Percentiles rank a stretch among this genome's conserved stretches.
phyloP scores from a whole-genome alignment of 2,888 invertebrate genomes.

The Papilio elwesi region DNA sequence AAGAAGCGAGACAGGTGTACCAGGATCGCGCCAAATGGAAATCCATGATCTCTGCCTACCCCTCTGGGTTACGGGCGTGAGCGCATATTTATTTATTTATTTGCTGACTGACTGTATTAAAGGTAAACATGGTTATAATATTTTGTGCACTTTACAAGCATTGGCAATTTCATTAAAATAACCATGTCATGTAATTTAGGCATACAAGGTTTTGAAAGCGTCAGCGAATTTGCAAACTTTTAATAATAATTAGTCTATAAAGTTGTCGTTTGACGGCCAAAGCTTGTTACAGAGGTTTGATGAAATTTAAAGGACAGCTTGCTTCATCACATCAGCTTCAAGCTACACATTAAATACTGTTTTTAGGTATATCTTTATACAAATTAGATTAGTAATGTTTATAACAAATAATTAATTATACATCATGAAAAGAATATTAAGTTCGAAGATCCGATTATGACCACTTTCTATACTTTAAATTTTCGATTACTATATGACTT shows the following conservation, averaged over 20 bases:
- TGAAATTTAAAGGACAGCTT: conserved; percentile 31
- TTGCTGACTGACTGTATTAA: not conserved
- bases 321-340: conserved; percentile 15
- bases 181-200: conserved; percentile 23
- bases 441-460: too few species aligned
- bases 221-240: conserved; percentile 31
- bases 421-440: too few species aligned
- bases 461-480: too few species aligned
- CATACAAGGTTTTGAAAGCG: conserved; percentile 31
- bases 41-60: too few species aligned
- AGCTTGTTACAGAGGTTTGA: conserved; percentile 29
- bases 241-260: conserved; percentile 39
- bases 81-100: too few species aligned
- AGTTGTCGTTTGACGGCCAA: conserved; percentile 28
- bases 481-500: too few species aligned
- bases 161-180: conserved; percentile 20
- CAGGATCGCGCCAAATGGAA: too few species aligned
- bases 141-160: not conserved
- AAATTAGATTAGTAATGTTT: not conserved
- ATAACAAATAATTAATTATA: too few species aligned
- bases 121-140: not conserved
- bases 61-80: too few species aligned
- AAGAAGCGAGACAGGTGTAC: too few species aligned
- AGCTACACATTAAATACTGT: not conserved
- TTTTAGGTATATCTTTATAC: not conserved